phyloP scores from a whole-genome alignment of 2,797 vertebrate species.

The Poecilia picta region DNA sequence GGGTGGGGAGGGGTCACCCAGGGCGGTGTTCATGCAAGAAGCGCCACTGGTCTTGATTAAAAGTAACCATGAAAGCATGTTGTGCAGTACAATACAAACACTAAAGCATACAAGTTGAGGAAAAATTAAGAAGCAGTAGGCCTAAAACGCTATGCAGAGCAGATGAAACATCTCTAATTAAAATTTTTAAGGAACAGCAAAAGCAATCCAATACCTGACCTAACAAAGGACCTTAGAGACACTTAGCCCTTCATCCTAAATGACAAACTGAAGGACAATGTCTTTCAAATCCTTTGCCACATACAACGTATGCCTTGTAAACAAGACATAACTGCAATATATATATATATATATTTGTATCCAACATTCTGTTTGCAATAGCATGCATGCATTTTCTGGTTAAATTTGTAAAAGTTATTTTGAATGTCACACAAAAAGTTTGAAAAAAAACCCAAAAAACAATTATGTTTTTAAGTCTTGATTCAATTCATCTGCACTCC shows the following conservation, averaged over 20 bases:
- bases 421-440: constrained; percentile 5
- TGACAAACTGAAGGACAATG: background rate
- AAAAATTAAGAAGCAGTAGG: background rate
- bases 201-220: background rate
- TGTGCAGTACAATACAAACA: background rate
- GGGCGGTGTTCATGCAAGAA: background rate
- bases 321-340: background rate
- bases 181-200: background rate
- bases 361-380: background rate
- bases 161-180: background rate
- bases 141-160: background rate
- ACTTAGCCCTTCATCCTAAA: background rate
- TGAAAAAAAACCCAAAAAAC: background rate
- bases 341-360: background rate
- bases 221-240: background rate
- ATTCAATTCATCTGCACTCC: constrained; percentile 39
- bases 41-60: background rate
- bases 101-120: background rate
- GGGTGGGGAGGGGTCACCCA: background rate
- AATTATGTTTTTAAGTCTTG: constrained; percentile 43
- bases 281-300: background rate
- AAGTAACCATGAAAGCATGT: background rate
- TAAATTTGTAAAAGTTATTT: background rate
- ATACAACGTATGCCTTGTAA: background rate
- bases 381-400: background rate